Evolutionary conservation across 2,113 vertebrate species (phyloP).

Genomic region (Petaurus breviceps): DNA sequence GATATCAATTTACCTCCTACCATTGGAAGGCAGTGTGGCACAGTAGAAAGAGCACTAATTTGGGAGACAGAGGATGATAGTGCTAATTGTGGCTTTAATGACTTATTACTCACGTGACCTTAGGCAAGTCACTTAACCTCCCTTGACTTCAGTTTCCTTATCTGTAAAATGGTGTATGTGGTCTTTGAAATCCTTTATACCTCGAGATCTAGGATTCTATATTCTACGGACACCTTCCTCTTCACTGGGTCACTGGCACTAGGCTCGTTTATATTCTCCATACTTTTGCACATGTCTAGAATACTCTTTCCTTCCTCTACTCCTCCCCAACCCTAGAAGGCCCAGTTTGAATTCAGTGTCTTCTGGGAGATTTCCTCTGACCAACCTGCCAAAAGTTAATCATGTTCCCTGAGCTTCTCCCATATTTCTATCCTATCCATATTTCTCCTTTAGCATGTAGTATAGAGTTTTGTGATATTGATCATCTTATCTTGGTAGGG

Average conservation of each 20-base stretch:
- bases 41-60: background rate
- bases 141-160: background rate
- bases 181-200: too few relatives aligned
- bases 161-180: background rate
- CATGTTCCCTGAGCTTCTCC: background rate
- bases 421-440: background rate
- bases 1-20: background rate
- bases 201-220: background rate
- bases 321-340: background rate
- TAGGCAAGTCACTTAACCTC: background rate
- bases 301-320: background rate
- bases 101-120: background rate
- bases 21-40: background rate
- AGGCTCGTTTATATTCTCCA: background rate
- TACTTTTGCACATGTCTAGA: background rate
- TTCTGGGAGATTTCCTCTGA: background rate
- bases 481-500: background rate
- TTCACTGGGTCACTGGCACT: background rate
- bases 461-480: background rate
- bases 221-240: background rate
- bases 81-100: background rate
- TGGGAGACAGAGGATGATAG: background rate
- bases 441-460: background rate
- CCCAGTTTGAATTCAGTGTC: background rate
- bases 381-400: background rate